Evolutionary conservation across 2,797 vertebrate species (phyloP), one percentile per base, ranked within the genome.

Genomic region (Microhierax caerulescens): DNA sequence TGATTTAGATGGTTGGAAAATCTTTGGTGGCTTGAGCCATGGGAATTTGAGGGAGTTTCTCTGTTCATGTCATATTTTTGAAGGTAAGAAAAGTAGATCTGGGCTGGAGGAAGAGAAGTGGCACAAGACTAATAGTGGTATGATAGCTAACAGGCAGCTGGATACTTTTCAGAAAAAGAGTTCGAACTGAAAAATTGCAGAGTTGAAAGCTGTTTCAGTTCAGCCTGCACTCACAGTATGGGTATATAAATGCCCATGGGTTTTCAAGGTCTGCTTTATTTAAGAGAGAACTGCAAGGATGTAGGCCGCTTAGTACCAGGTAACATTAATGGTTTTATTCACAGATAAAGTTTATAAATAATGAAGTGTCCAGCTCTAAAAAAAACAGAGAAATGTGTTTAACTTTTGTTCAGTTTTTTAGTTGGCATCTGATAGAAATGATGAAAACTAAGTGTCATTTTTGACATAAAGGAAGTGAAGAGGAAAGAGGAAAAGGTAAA

Each of bases 271-370:
- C 61, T 65, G 7, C 53, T 78, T 91, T 93, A 85, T 80, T 93
- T 81, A 91, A 43, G 39, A 89, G 12, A 69, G 21, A 91, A 47
- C 60, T 50, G 9, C 25, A 77, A 45, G 60, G 68, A 80, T 61
- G 25, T 83, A 88, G 68, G 53, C 50, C 57, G 88, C 18, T 57
- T 50, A 70, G 69, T 88, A 41, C 28, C 47, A 60, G 60, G 59
- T 85, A 91, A 43, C 27, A 28, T 59, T 80, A 50, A 78, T 53
- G 43, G 36, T 41, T 72, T 96, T 87, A 77, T 80, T 93, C 39
- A 91, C n/a, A 84, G 32, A 59, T 70, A 15, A 84, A 81, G 11
- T 70, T 92, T 74, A 83, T 90, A 80, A 93, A 95, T 81, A 91
- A 85, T 75, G 61, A 88, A 94, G 22, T 13, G 37, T 2, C 7